phyloP scores from a whole-genome alignment of 2,113 vertebrate species.

The Chamaetylas fuelleborni region DNA sequence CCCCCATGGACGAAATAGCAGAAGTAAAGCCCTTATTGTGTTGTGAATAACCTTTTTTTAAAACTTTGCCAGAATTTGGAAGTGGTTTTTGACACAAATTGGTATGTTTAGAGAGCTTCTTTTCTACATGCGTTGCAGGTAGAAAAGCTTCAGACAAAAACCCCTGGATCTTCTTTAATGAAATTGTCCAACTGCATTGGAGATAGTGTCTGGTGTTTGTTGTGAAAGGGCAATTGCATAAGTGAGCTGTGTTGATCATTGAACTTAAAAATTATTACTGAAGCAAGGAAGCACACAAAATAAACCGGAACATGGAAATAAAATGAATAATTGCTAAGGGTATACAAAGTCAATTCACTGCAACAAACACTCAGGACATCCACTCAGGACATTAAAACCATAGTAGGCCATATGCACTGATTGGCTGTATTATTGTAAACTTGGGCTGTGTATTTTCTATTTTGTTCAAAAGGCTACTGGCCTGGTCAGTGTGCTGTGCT shows the following conservation, averaged over 20 bases:
- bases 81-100: background rate
- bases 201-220: background rate
- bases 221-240: background rate
- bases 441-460: background rate
- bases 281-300: background rate
- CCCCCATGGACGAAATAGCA: background rate
- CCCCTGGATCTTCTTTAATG: background rate
- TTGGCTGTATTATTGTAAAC: background rate
- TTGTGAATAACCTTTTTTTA: background rate
- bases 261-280: background rate
- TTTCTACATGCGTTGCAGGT: background rate
- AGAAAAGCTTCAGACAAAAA: background rate
- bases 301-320: background rate
- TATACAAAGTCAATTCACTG: background rate
- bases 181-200: background rate
- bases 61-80: background rate
- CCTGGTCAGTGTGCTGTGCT: background rate
- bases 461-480: background rate
- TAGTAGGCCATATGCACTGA: background rate
- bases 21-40: background rate
- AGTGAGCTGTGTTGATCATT: background rate
- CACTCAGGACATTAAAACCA: background rate
- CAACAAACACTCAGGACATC: background rate
- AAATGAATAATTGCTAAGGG: background rate
- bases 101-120: background rate